A percentile compares a stretch with the other conserved stretches of the same genome.
These are phyloP conservation scores for Lampris megalopsis DNA, from an alignment of 2,113 vertebrate genomes.

Conservation along the genomic window DNA sequence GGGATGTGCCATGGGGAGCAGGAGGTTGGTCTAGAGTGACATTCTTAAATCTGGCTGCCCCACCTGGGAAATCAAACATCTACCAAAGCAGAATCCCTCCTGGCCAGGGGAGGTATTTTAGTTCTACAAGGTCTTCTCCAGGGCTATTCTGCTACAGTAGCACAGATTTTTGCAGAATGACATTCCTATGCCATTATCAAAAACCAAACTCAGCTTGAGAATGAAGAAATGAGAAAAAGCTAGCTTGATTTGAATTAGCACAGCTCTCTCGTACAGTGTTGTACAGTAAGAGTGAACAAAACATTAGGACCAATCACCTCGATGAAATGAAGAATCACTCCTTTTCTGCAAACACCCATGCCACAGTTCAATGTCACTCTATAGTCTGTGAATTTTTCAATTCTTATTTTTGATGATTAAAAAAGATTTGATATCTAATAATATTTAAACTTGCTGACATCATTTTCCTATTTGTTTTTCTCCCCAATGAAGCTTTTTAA, in stretches of 20 bases:
- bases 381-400: too few relatives aligned
- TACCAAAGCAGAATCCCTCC: conserved; percentile 79
- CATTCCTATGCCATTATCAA: conserved; percentile 43
- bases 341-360: neutral
- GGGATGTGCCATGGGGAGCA: conserved; percentile 37
- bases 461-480: too few relatives aligned
- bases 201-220: neutral
- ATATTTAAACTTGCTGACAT: too few relatives aligned
- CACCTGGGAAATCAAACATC: conserved; percentile 78
- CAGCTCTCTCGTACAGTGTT: neutral
- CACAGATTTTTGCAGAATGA: conserved; percentile 44
- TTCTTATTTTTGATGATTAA: too few relatives aligned
- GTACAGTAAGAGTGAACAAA: neutral
- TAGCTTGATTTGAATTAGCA: neutral
- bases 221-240: neutral
- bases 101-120: conserved; percentile 74
- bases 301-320: neutral
- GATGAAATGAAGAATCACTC: neutral
- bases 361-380: too few relatives aligned
- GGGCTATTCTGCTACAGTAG: conserved; percentile 58
- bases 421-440: too few relatives aligned
- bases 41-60: conserved; percentile 70
- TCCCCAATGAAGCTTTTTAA: too few relatives aligned
- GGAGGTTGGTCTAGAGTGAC: conserved; percentile 64
- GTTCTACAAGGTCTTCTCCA: conserved; percentile 75